Base-by-base conservation (phyloP, 2,113 vertebrate genomes). In the Muscicapa adusta region DNA sequence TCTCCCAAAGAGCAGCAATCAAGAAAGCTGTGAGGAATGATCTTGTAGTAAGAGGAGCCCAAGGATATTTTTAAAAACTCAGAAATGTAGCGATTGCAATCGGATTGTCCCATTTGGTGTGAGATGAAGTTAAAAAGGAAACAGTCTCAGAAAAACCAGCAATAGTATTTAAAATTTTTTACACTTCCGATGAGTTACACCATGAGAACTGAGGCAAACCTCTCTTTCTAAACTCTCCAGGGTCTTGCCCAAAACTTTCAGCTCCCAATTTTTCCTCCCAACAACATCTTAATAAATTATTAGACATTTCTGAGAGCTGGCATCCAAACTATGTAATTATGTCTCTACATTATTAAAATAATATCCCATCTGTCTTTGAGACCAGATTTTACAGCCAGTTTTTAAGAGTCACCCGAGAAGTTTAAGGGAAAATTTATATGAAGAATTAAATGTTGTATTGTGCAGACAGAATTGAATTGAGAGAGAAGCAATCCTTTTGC, bases 261-360 rank as follows among this genome's bases (percentile, higher is more conserved):
- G 31, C 79, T 91, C 36, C 50, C 31, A 66, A 16, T 67, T 83
- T 68, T 67, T 65, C 25, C 45, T 91, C 34, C 40, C 75, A 95
- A 42, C 56, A 58, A 42, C 56, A 58, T 67, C 56, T 80, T 88
- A 88, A 91, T 91, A 94, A 86, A 80, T 40, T 34, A 91, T 77
- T 65, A 88, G 88, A 67, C 8, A 3, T 67, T 91, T 77, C 65
- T 57, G 57, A 86, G 45, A 78, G 40, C 60, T 2, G 1, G 51
- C 48, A 88, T 81, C 74, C 75, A 76, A 71, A 61, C 25, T 91
- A 61, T 62, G 67, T 84, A 74, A 91, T 95, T 66, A 93, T 33
- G 48, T 73, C 82, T 80, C 82, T 80, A 36, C 51, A 48, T 95
- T 91, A 97, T 67, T 85, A 85, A 88, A 95, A 91, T 72, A 84